Base-by-base conservation (phyloP, 2,797 vertebrate genomes). In the Anabas testudineus region DNA sequence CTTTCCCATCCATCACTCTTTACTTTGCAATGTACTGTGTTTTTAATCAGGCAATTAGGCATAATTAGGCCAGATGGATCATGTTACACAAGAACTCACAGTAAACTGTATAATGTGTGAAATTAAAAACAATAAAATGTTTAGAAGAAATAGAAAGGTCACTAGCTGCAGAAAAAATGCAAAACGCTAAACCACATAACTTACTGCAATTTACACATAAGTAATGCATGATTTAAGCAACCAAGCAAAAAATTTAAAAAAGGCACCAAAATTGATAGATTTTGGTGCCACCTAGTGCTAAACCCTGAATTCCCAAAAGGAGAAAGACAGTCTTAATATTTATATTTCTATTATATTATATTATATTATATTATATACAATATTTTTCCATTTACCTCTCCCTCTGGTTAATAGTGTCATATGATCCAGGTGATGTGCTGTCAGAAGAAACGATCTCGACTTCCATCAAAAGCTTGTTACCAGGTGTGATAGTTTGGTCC, bases 321-420 rank as follows among this genome's bases (percentile, higher is more conserved):
- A 43, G 2, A 26, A 8, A 47, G 5, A 18, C 19, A 36, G 24
- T 21, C 4, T 15, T 8, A 15, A 7, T 3, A 18, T 16, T 14
- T 39, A 39, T 39, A 4, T 41, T 1, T 36, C 2, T 3, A 16
- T 9, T 63, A n/a, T 43, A 24, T 55, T 10, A 37, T 28, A 19
- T 34, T n/a, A n/a, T 3, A 16, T 9, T 63, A n/a, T 43, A 24
- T 55, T 10, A 37, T 28, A 19, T 34, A n/a, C 2, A 53, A 45
- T 15, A 30, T 48, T 6, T 56, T 55, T 46, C 10, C 9, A 56
- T 48, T 90, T 59, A 94, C 94, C 92, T 90, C 36, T 74, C 67
- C 18, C n/a, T 61, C 21, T 59, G 26, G 41, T 37, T 14, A 36
- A 70, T 34, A 5, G 53, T 65, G 3, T 88, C 64, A 9, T 76